Base-by-base conservation (phyloP, 2,113 vertebrate species). In the Menidia beryllina region DNA sequence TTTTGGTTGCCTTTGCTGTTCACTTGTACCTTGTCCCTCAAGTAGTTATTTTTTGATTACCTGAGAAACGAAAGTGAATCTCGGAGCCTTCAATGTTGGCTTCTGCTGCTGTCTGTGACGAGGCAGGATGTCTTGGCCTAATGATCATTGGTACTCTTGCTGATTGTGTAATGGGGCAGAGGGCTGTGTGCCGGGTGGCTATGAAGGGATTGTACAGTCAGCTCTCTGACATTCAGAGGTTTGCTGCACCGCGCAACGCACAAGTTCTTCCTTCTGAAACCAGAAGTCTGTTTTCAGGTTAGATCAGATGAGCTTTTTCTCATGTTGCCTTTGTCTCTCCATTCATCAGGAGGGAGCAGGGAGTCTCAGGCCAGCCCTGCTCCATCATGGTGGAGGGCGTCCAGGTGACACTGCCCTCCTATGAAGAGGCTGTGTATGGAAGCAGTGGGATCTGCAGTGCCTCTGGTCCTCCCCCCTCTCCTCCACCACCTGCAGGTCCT, bases 381-480 rank as follows among this genome's bases (percentile, higher is more conserved):
- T 99, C 98, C 77, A 95, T 99, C 79, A 92, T 98, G 93, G 97
- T 99, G 71, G 98, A 98, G 78, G 98, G 98, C 7, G 95, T 99
- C 58, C 98, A 97, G 74, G 98, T 99, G 59, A 90, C 96, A 0
- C 90, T 99, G 27, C 98, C 98, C 0, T 98, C 98, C 0, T 99
- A 99, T 0, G 98, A 99, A 87, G 98, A 99, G 90, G 98, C 98
- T 0, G 98, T 99, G 15, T 98, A 99, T 1, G 98, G 98, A 83
- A 96, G 94, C 76, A 86, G 93, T 0, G 96, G 95, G 43, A 94
- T 93, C 76, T 90, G 91, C 60, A 4, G 58, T 3, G 41, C 72
- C n/a, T 62, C 84, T 0, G 78, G 36, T 47, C 63, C 89, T 27
- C 77, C 86, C 30, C 85, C 83, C 26, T 77, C 90, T 30, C 63